Percentiles rank a stretch among this genome's conserved stretches.
phyloP scores from a whole-genome alignment of 2,113 vertebrate genomes.

The Plecturocebus donacophilus region DNA sequence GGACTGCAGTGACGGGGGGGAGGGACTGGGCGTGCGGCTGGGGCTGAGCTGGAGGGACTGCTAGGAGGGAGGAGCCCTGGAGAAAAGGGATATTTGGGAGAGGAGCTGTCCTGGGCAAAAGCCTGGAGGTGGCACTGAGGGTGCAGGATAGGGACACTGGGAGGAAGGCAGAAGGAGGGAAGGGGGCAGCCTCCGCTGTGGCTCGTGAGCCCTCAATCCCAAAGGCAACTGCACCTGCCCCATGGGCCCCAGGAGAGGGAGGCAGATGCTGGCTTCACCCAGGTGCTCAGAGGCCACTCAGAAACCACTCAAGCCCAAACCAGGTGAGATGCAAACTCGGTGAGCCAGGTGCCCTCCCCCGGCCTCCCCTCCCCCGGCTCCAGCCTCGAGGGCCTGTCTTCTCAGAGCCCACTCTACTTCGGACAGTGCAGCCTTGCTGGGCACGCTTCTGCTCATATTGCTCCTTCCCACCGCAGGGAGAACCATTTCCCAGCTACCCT shows the following conservation, averaged over 20 bases:
- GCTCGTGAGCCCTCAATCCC: neutral
- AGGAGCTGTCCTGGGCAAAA: accelerated
- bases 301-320: neutral
- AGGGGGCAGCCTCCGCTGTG: accelerated
- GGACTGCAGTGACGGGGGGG: neutral
- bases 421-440: neutral
- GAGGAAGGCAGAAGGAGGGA: neutral
- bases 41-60: accelerated
- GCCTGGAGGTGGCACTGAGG: neutral
- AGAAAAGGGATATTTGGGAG: neutral
- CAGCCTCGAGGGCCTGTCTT: accelerated
- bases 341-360: neutral
- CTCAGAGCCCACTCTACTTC: neutral
- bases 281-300: neutral
- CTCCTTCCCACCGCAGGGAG: neutral
- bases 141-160: accelerated
- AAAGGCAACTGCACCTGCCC: too few species aligned
- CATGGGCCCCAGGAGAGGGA: neutral
- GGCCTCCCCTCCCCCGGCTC: neutral
- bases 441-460: too few species aligned
- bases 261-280: neutral
- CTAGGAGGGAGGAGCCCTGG: too few species aligned
- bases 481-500: too few species aligned
- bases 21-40: neutral
- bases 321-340: neutral